Base-by-base conservation (phyloP, 2,888 invertebrate species). In the Criorhina ranunculi region DNA sequence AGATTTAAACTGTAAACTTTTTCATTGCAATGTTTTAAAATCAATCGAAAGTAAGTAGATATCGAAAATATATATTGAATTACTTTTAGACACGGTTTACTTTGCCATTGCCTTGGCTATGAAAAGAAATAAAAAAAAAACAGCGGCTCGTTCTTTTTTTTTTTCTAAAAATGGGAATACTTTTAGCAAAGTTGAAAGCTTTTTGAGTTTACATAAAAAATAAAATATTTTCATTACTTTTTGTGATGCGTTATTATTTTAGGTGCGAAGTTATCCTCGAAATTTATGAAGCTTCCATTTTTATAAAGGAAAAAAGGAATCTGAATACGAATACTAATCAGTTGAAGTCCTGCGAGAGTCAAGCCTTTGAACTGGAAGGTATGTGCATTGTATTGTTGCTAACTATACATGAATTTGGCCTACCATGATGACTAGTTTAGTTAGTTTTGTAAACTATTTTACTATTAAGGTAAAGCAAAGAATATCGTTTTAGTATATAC, bases 351-450 rank as follows among this genome's bases (percentile, higher is more conserved):
- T 75, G 66, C 31, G 37, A 35, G 35, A 11, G 15, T 35, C 33
- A 17, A 59, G 17, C 17, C n/a, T 57, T 46, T 37, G 17, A 17
- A 75, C 29, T 33, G 24, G 57, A 46, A 75, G 66, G 66, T 66
- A 24, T 11, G 35, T 66, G 46, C 24, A 46, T 37, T 19, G 1
- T 11, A 5, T 17, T 11, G 9, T 49, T 55, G 35, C 2, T 53
- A 55, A 35, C 17, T 62, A 11, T 19, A 33, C 15, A 0, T 29
- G 17, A n/a, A 42, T 5, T 44, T 31, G 8, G 60, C 11, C 60
- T 29, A 42, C 60, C 44, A 60, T 44, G 31, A 42, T 60, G 42
- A 11, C 17, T 31, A 40, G 17, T 55, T 55, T 44, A 2, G n/a
- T 44, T 69, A 42, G 1, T 33, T 55, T 44, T 44, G n/a, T 7